Conservation (phyloP, 2,113 vertebrate genomes). For the Microtus oregoni region DNA sequence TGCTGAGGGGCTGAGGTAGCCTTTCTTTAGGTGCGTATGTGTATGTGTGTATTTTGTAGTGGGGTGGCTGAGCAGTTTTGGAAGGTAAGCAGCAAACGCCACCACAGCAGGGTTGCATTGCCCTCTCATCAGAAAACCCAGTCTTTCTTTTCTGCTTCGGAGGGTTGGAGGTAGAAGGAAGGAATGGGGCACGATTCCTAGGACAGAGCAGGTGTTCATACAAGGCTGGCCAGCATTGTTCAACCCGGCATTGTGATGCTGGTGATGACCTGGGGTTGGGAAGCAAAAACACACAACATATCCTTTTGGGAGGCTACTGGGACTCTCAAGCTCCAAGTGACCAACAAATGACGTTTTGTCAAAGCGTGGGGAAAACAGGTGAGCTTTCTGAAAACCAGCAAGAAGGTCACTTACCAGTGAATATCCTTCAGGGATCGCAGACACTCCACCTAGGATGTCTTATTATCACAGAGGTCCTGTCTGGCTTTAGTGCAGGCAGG, state of each 20-base stretch:
- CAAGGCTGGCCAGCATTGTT: not conserved
- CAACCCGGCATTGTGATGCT: not conserved
- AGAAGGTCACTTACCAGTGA: not conserved
- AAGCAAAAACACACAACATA: not conserved
- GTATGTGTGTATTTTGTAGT: fast-evolving
- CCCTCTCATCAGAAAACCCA: not conserved
- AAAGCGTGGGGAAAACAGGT: not conserved
- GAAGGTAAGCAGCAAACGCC: not conserved
- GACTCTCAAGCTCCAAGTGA: not conserved
- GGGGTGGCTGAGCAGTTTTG: not conserved
- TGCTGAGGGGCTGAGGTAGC: not conserved
- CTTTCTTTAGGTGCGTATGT: not conserved
- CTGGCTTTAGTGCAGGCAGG: not conserved
- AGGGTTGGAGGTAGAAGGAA: not conserved
- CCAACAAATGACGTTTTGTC: not conserved
- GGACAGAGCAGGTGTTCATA: not conserved
- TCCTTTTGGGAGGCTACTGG: not conserved
- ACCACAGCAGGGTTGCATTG: not conserved
- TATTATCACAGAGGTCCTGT: not conserved
- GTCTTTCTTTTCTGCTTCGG: not conserved
- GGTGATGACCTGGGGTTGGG: not conserved
- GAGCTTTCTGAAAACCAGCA: not conserved
- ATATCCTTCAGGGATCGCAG: not conserved
- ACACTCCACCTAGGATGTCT: conserved; percentile 1
- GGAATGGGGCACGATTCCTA: not conserved